Percentiles rank a stretch among this genome's conserved stretches.
Evolutionary conservation across 92 coral and sea anemone genomes (phyloP).

Genomic region (Epizoanthus fatuus): DNA sequence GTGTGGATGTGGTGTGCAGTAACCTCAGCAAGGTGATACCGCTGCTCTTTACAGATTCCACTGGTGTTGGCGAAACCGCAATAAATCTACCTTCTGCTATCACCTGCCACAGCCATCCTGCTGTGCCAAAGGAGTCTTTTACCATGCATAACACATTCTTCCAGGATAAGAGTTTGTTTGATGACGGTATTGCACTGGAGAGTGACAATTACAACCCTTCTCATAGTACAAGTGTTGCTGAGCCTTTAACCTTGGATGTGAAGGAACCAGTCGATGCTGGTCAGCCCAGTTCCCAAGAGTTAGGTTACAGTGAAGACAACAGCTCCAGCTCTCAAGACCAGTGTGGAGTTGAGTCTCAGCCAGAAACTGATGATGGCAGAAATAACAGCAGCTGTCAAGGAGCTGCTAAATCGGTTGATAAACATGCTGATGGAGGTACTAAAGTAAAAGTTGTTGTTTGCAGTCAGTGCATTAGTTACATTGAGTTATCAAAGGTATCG

Average conservation of each 20-base stretch:
- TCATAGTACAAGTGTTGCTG: not conserved
- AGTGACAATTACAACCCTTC: not conserved
- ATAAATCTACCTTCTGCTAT: not conserved
- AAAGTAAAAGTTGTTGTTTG: not conserved
- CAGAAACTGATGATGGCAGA: not conserved
- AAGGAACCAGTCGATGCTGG: not conserved
- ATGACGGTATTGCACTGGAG: constrained; percentile 60
- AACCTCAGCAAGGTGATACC: constrained; percentile 74
- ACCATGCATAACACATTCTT: not conserved
- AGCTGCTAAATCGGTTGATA: not conserved
- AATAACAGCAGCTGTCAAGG: not conserved
- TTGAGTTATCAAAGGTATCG: too few species aligned
- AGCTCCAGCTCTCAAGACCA: not conserved
- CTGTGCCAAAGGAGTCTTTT: not conserved
- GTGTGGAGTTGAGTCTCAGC: not conserved
- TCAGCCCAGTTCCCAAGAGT: not conserved
- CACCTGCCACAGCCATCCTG: not conserved
- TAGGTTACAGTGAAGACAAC: not conserved
- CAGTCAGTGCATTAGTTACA: not conserved
- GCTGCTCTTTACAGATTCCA: constrained; percentile 47
- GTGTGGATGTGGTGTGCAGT: constrained; percentile 54
- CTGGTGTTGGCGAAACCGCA: not conserved
- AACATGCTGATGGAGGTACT: not conserved
- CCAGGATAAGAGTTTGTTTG: constrained; percentile 78
- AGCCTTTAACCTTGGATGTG: not conserved